Conservation (phyloP, 2,113 vertebrate species). For the Sciurus niger region DNA sequence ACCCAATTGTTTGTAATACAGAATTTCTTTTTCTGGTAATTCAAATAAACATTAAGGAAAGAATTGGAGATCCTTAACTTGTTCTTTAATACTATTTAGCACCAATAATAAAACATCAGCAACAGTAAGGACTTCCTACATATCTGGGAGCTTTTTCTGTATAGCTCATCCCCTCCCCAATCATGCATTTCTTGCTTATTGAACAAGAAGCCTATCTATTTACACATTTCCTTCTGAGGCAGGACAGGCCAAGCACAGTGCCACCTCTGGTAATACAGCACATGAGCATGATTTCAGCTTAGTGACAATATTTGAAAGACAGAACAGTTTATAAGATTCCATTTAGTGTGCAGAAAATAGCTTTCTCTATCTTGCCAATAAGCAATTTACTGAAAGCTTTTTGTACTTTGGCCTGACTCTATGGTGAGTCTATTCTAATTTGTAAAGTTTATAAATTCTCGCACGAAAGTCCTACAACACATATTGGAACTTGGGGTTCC, state of each 20-base stretch:
- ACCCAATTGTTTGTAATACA: slow-evolving; percentile 96
- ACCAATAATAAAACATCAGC: background rate
- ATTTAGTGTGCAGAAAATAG: slow-evolving; percentile 34
- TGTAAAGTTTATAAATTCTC: slow-evolving; percentile 31
- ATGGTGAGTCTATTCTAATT: background rate
- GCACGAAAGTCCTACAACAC: background rate
- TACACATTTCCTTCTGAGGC: background rate
- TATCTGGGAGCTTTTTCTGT: background rate
- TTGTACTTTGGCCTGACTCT: slow-evolving; percentile 44
- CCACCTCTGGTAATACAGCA: background rate
- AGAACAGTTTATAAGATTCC: background rate
- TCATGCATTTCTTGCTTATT: background rate
- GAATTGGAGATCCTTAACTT: slow-evolving; percentile 95
- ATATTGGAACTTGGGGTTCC: background rate
- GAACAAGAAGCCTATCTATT: background rate
- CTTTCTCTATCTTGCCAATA: slow-evolving; percentile 29
- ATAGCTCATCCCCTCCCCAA: background rate
- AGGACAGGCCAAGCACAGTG: background rate
- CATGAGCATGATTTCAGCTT: slow-evolving; percentile 32
- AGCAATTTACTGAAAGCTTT: slow-evolving; percentile 38
- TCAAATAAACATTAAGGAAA: slow-evolving; percentile 95
- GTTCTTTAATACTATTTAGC: slow-evolving; percentile 79
- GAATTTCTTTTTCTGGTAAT: slow-evolving; percentile 95
- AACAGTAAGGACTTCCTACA: slow-evolving; percentile 44
- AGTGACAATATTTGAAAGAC: background rate